A percentile compares a stretch with the other conserved stretches of the same genome.
Conservation (phyloP, 2,113 vertebrate genomes). For the Mustela nigripes region DNA sequence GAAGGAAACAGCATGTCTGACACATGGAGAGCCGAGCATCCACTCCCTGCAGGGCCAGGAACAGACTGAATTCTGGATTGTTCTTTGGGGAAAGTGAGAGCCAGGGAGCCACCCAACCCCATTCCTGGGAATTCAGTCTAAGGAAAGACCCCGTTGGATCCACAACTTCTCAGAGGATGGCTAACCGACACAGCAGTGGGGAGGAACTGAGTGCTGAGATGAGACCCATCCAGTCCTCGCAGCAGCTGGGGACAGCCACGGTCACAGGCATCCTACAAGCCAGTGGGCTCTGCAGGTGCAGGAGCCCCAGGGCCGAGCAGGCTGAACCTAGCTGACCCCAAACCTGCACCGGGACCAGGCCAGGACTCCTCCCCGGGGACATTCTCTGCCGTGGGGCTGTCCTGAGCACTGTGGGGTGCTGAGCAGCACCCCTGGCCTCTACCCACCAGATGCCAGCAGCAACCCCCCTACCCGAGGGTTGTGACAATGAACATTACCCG, state of each 20-base stretch:
- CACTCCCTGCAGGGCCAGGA: neutral
- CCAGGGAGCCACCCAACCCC: too few species aligned
- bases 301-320: neutral
- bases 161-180: neutral
- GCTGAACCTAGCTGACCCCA: neutral
- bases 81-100: neutral
- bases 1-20: neutral
- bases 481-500: neutral
- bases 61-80: neutral
- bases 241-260: neutral
- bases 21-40: accelerated
- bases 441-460: neutral
- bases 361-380: neutral
- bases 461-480: neutral
- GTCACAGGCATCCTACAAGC: neutral
- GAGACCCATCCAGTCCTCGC: neutral
- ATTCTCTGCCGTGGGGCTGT: accelerated
- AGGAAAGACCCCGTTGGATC: neutral
- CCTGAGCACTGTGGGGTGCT: neutral
- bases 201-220: neutral
- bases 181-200: neutral
- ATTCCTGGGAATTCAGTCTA: neutral
- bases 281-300: neutral
- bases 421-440: neutral
- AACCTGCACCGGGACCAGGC: neutral